Conservation (phyloP, 2,797 vertebrate genomes). For the Lepus oiostolus region DNA sequence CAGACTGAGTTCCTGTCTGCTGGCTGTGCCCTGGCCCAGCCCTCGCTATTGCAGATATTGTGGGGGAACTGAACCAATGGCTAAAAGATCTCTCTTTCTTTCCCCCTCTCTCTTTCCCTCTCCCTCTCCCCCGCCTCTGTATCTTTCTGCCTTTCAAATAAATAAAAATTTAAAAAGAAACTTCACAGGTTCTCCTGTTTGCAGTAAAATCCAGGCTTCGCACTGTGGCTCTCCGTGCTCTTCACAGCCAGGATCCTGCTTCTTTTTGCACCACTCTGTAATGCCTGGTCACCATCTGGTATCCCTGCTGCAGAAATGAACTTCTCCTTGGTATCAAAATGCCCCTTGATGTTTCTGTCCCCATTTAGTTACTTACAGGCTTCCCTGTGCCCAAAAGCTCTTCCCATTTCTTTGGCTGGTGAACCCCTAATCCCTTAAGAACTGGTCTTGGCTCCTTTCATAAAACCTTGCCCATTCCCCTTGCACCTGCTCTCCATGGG, state of each 20-base stretch:
- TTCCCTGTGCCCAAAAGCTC: neutral
- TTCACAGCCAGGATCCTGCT: neutral
- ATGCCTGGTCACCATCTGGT: neutral
- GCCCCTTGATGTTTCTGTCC: neutral
- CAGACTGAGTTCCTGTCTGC: too few relatives aligned
- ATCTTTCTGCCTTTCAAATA: too few relatives aligned
- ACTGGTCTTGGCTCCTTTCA: neutral
- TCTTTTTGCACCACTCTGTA: neutral
- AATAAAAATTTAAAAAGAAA: neutral
- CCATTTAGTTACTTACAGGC: fast-evolving
- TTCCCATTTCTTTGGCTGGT: neutral
- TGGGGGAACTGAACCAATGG: too few relatives aligned
- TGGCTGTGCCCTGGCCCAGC: too few relatives aligned
- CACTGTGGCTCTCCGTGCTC: neutral
- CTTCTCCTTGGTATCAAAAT: neutral
- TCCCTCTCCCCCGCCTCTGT: too few relatives aligned
- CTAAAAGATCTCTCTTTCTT: too few relatives aligned
- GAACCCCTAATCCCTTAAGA: neutral
- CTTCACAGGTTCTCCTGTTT: neutral
- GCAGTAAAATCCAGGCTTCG: neutral
- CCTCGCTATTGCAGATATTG: too few relatives aligned
- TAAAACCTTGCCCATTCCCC: neutral
- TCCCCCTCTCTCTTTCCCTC: too few relatives aligned
- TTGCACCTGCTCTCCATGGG: neutral
- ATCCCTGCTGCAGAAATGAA: neutral